Base-by-base conservation (phyloP, 2,113 vertebrate genomes). In the Bos indicus region DNA sequence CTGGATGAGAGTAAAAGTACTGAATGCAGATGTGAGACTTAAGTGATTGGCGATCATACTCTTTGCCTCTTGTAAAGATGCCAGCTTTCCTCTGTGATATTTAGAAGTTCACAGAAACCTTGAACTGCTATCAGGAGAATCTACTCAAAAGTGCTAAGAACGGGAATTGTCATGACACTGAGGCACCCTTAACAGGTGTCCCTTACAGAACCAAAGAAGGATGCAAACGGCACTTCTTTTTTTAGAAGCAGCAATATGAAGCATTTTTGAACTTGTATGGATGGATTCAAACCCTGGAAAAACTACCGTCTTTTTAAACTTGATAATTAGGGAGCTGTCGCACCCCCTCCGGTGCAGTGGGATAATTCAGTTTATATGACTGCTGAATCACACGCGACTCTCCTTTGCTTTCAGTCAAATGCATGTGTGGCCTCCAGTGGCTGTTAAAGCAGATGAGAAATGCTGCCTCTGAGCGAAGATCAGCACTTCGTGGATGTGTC, bases 331-430 rank as follows among this genome's bases (percentile, higher is more conserved):
- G 67, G 28, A n/a, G 33, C 56, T 17, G 0, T 21, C 2, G 15
- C n/a, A 1, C 30, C 13, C 12, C 10, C 21, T 40, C n/a, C 1
- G 2, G 16, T 0, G 21, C 36, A 51, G n/a, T 8, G 4, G 54
- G 78, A 4, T 6, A 5, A 13, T 54, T 21, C 62, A 4, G 0
- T 43, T 52, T n/a, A 0, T 4, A 13, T 60, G 25, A 0, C 23
- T 12, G 74, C 2, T 14, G 9, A 84, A 9, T 4, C 3, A 0
- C 54, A 3, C 2, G 0, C 5, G 10, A 3, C 71, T 93, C 0
- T 0, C 19, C 13, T 54, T 25, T 7, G 7, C 59, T 26, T 57
- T 36, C 30, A 26, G 60, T 60, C 7, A 30, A 0, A 7, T 4
- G 77, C 1, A 0, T 1, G 7, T n/a, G 0, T 1, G 11, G 56